Evolutionary conservation across 1,140 invertebrate species (phyloP), one percentile per base, ranked within the genome.

Genomic region (Drosophila subobscura): DNA sequence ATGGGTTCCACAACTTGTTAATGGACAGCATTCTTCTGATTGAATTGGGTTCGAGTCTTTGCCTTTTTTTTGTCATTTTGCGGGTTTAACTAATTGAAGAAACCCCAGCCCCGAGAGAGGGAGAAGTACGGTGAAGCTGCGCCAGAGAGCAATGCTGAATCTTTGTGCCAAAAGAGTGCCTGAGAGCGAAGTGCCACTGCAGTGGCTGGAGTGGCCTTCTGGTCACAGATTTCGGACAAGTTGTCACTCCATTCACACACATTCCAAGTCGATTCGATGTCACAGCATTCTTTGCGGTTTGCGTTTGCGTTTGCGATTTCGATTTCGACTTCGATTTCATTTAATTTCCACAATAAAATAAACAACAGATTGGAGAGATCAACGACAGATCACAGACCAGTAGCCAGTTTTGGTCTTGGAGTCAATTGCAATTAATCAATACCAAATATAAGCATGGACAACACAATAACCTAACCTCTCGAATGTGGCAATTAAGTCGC

Each of bases 401-500:
- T 79, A 68, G 76, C 79, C 79, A 85, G 79, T 79, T 84, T 79
- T 72, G 80, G 76, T n/a, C 67, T 47, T 64, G 63, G 59, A 85
- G 73, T 77, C 73, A 77, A 85, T 74, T 81, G 77, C 83, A 86
- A 86, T 86, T 86, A 86, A 86, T 86, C 83, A 86, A 83, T 72
- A 78, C 83, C 83, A 86, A 83, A 86, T 83, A 80, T 78, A 79
- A 77, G 73, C 78, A 83, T 64, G 70, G 65, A 67, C 81, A 78
- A 86, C 81, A 86, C 88, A 86, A 81, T 86, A 77, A 88, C 88
- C 88, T 86, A 86, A 88, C 81, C 81, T 86, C 81, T 86, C 65
- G 78, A 75, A 86, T 57, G 73, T 8, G 29, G 73, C 80, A 88
- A 86, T 88, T 86, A 86, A 86, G 86, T 74, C 52, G 77, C 67